Base-by-base conservation (phyloP, 2,888 invertebrate genomes). In the Erebia epiphron region DNA sequence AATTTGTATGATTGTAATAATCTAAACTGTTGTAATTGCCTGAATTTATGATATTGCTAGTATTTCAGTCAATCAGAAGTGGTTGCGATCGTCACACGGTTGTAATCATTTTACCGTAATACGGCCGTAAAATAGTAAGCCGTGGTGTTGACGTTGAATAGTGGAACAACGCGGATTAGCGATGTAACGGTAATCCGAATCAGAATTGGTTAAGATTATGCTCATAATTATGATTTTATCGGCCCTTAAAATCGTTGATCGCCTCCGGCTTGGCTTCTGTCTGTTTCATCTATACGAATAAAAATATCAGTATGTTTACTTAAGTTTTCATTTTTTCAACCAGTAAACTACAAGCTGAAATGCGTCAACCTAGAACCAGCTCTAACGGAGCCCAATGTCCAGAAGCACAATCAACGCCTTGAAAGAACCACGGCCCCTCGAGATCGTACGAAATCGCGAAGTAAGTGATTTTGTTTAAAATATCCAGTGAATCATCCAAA, bases 341-440 rank as follows among this genome's bases (percentile, higher is more conserved):
- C 83, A 92, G 92, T 92, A 1, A 93, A 91, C 77, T 92, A 91
- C 82, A 93, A 93, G 78, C 75, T 94, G 78, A 94, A 94, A 79
- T 90, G 89, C 71, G 89, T 93, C 16, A 93, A 86, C 69, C 77
- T 93, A 77, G 94, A 94, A 76, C 93, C 93, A 1, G 89, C 91
- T 0, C 79, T 94, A 21, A 94, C 93, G 4, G 94, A 94, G 77
- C 93, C 94, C 1, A 94, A 94, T 77, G 79, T 94, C 21, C 94
- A 94, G 78, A 92, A 91, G 77, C 94, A 93, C 77, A 94, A 94
- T 76, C 91, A 91, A 78, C 82, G 94, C 69, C 82, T 94, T 46
- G 94, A 94, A 74, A 88, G 84, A 82, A 91, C 82, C 60, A 86
- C 93, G 56, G 87, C 86, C 54, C 83, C 93, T 0, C 85, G 89